phyloP scores from a whole-genome alignment of 2,888 invertebrate species.

The Cheilosia vulpina region DNA sequence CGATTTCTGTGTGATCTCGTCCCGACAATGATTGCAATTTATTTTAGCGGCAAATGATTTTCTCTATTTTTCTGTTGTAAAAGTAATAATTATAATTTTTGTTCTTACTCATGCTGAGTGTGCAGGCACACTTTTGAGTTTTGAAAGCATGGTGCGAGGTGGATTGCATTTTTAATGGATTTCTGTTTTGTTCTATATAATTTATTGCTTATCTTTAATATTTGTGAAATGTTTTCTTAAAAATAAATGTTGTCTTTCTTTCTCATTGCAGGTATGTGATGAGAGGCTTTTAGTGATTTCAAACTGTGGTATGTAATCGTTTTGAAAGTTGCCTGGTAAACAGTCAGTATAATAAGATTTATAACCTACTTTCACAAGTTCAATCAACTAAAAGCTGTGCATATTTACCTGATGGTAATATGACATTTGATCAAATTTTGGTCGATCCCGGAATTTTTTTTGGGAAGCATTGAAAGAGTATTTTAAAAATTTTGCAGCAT shows the following conservation, averaged over 20 bases:
- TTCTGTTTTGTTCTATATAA: slow-evolving; percentile 20
- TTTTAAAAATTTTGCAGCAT: no score
- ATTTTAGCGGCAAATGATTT: slow-evolving; percentile 29
- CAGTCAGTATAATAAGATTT: background rate
- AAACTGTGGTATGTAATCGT: background rate
- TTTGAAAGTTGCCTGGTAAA: background rate
- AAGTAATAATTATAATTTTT: slow-evolving; percentile 42
- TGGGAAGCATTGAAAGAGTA: no score
- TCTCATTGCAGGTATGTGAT: slow-evolving; percentile 65
- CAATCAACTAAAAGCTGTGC: background rate
- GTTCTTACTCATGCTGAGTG: background rate
- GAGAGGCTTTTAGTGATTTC: slow-evolving; percentile 9
- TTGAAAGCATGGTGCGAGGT: background rate
- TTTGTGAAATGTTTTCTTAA: slow-evolving; percentile 36
- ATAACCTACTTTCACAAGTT: no score
- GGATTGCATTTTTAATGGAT: slow-evolving; percentile 15
- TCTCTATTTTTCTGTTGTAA: slow-evolving; percentile 1
- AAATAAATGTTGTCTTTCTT: slow-evolving; percentile 29
- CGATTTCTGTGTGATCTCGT: slow-evolving; percentile 53
- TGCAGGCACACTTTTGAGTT: no score
- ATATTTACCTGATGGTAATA: no score
- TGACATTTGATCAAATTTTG: no score
- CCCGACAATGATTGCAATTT: slow-evolving; percentile 63
- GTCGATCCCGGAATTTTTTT: no score
- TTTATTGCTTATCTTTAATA: slow-evolving; percentile 36